Conservation (phyloP, 1,140 invertebrate genomes). For the Hyles vespertilio region DNA sequence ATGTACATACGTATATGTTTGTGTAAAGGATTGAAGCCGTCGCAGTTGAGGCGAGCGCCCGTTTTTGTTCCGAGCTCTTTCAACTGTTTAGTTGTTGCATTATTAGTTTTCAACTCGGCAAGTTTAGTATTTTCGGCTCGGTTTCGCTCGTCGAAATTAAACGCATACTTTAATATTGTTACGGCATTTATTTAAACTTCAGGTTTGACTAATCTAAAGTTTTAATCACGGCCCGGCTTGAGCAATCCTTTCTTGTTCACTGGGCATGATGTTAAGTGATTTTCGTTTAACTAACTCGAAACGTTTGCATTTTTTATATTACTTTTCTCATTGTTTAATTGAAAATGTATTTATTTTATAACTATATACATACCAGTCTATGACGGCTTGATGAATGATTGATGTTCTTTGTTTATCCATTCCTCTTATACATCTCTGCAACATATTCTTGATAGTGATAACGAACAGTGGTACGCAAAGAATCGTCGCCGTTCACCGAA, state of each 20-base stretch:
- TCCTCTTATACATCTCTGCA: too few relatives aligned
- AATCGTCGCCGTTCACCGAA: too few relatives aligned
- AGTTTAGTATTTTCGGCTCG: constrained; percentile 55
- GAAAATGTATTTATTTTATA: too few relatives aligned
- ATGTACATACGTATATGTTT: not conserved
- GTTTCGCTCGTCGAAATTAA: constrained; percentile 42
- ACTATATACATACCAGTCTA: too few relatives aligned
- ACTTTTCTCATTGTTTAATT: too few relatives aligned
- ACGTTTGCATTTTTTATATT: too few relatives aligned
- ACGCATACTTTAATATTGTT: constrained; percentile 37
- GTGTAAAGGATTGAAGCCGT: constrained; percentile 7
- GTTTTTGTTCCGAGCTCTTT: constrained; percentile 48
- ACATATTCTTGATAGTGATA: too few relatives aligned
- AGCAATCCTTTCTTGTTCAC: constrained; percentile 20
- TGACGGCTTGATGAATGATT: too few relatives aligned
- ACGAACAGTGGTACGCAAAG: too few relatives aligned
- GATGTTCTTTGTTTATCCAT: too few relatives aligned
- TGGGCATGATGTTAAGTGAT: constrained; percentile 10
- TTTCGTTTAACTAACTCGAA: constrained; percentile 10
- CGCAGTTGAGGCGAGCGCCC: constrained; percentile 17
- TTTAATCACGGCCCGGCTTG: constrained; percentile 18
- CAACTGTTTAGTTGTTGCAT: constrained; percentile 48
- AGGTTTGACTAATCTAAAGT: constrained; percentile 27
- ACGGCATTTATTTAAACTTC: constrained; percentile 23
- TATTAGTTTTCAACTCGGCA: constrained; percentile 61